Evolutionary conservation across 2,797 vertebrate genomes (phyloP).

Genomic region (Champsocephalus esox): DNA sequence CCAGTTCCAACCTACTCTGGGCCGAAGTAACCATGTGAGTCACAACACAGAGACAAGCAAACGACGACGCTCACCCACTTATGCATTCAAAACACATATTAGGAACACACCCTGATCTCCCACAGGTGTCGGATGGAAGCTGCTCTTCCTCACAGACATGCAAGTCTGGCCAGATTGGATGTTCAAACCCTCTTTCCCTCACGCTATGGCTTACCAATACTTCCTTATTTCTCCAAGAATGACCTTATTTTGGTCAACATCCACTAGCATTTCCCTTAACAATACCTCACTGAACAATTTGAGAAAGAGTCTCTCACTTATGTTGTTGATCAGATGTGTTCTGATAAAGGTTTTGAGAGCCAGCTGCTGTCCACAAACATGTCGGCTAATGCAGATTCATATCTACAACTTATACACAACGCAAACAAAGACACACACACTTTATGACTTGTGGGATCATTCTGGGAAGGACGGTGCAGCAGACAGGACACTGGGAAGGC

Average conservation of each 20-base stretch:
- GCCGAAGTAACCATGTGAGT: slow-evolving; percentile 67
- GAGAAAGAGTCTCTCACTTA: not conserved
- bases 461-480: slow-evolving; percentile 43
- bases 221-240: slow-evolving; percentile 21
- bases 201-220: slow-evolving; percentile 5
- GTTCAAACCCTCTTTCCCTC: slow-evolving; percentile 20
- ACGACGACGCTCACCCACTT: slow-evolving; percentile 46
- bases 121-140: slow-evolving; percentile 45
- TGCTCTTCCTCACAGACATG: slow-evolving; percentile 26
- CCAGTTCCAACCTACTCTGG: slow-evolving; percentile 48
- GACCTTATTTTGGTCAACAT: slow-evolving; percentile 37
- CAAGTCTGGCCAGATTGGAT: slow-evolving; percentile 36
- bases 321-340: slow-evolving; percentile 30
- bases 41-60: slow-evolving; percentile 50
- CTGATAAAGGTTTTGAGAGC: slow-evolving; percentile 18
- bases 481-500: slow-evolving; percentile 62
- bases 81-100: slow-evolving; percentile 53
- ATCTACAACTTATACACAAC: slow-evolving; percentile 9
- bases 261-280: slow-evolving; percentile 17
- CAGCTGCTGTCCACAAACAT: slow-evolving; percentile 19
- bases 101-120: slow-evolving; percentile 60
- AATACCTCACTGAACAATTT: slow-evolving; percentile 1
- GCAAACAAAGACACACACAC: slow-evolving; percentile 36
- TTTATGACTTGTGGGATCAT: slow-evolving; percentile 52
- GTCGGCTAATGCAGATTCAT: slow-evolving; percentile 19